Evolutionary conservation across 2,797 vertebrate genomes (phyloP), one percentile per base, ranked within the genome.

Genomic region (Chaenodraco wilsoni): DNA sequence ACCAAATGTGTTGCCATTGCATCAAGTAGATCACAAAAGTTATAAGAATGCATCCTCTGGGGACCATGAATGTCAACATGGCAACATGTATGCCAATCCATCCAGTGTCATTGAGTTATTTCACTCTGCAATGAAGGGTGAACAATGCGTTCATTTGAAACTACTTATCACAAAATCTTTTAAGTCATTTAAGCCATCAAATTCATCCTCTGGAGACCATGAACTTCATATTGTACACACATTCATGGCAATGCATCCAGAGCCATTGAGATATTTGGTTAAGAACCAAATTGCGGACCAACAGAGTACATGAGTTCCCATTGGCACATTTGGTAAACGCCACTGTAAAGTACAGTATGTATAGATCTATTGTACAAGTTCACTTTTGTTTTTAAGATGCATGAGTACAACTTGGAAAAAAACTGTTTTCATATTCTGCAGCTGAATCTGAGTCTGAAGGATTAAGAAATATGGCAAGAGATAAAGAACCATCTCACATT

Each of bases 401-500:
- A n/a, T 43, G 17, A 81, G 23, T 4, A 48, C n/a, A 23, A 16
- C 43, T 12, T 1, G 5, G 46, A 57, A 56, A 52, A 8, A 41
- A 19, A 1, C 13, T 50, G 69, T 80, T 85, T 85, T 85, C 61
- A 52, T 58, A 10, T 76, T 0, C 7, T 3, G 51, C 37, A 67
- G 58, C 44, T 49, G 65, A 59, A 65, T 4, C n/a, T n/a, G n/a
- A n/a, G 62, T 84, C 75, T 68, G 80, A 75, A 51, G 87, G 84
- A 78, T 86, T 84, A 84, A 65, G 74, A 83, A 74, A 78, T 40
- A 49, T 27, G 48, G 71, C 33, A 1, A 68, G 60, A 87, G 87
- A 88, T 91, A 88, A 91, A 84, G 69, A 62, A 41, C 64, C 69
- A 17, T 44, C 85, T 79, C 65, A 15, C 58, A 57, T 62, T 9